A percentile compares a stretch with the other conserved stretches of the same genome.
Conservation (phyloP, 2,888 invertebrate species). For the Agonopterix subpropinquella region DNA sequence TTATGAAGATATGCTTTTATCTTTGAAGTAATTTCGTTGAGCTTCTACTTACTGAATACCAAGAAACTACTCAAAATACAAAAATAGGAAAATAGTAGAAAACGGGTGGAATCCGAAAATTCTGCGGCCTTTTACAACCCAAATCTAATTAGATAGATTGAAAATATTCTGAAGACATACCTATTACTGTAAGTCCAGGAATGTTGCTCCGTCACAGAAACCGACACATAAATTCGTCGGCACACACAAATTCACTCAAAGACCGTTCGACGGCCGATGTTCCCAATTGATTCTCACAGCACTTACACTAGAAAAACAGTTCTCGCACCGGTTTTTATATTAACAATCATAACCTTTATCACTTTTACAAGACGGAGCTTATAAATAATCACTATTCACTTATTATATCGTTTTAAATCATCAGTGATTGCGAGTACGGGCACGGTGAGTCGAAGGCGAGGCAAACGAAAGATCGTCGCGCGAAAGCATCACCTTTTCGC, state of each 20-base stretch:
- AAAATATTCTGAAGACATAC: conserved; percentile 20
- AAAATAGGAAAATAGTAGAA: too few species aligned
- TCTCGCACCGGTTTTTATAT: conserved; percentile 32
- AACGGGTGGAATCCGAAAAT: too few species aligned
- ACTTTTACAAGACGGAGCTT: conserved; percentile 33
- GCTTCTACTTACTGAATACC: too few species aligned
- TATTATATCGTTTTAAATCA: conserved; percentile 48
- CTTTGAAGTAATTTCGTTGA: too few species aligned
- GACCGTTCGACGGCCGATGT: conserved; percentile 42
- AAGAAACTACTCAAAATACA: too few species aligned
- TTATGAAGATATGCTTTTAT: too few species aligned
- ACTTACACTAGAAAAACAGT: conserved; percentile 45
- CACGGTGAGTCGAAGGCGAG: conserved; percentile 66
- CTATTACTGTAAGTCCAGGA: conserved; percentile 36
- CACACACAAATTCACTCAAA: conserved; percentile 56
- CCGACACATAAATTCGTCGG: conserved; percentile 49
- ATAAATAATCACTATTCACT: conserved; percentile 55
- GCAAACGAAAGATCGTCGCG: conserved; percentile 49
- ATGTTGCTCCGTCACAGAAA: conserved; percentile 45
- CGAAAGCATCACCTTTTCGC: conserved; percentile 51
- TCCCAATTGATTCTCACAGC: conserved; percentile 42
- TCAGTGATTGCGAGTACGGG: conserved; percentile 67
- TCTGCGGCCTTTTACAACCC: too few species aligned
- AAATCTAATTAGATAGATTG: too few species aligned
- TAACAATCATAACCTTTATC: conserved; percentile 43